Evolutionary conservation across 2,113 vertebrate genomes (phyloP), one percentile per base, ranked within the genome.

Genomic region (Paradoxurus hermaphroditus): DNA sequence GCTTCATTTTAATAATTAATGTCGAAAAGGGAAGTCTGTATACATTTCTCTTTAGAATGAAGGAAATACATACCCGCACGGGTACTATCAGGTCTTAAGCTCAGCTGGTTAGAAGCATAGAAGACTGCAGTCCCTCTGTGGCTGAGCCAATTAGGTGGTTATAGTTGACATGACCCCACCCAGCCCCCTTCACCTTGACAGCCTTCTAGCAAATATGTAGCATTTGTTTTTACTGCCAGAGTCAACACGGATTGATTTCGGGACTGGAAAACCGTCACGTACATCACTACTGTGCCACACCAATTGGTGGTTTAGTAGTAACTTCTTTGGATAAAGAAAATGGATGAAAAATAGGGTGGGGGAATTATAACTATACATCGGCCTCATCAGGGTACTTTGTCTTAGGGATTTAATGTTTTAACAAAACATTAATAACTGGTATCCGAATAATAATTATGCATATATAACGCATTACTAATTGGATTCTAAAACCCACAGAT

Each of bases 21-120:
- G 39, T 75, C 31, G 65, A 41, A 81, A 67, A 27, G 29, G 31
- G 73, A 83, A 65, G 75, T 51, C 89, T 36, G 14, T 56, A 1
- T 62, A 49, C 5, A 12, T 68, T 94, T 91, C 31, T 85, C 70
- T 75, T 36, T 63, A 89, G 70, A 65, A 85, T 77, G 91, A 84
- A 93, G 73, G 75, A 34, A 39, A 3, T 1, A 36, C 4, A 81
- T 34, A 36, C 46, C 23, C 13, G 77, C 15, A 21, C 1, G 27
- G 1, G 1, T 34, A 31, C 16, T n/a, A 39, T 86, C 46, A 36
- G 15, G 39, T 39, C 31, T 41, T 44, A 16, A 13, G 4, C 49
- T 77, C 73, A 51, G n/a, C 36, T 85, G 36, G 4, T 62, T 59
- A 59, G 75, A 77, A 41, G 34, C 34, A 27, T n/a, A 9, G 51